Conservation (phyloP, 2,797 vertebrate species). For the Hyperoplus immaculatus region DNA sequence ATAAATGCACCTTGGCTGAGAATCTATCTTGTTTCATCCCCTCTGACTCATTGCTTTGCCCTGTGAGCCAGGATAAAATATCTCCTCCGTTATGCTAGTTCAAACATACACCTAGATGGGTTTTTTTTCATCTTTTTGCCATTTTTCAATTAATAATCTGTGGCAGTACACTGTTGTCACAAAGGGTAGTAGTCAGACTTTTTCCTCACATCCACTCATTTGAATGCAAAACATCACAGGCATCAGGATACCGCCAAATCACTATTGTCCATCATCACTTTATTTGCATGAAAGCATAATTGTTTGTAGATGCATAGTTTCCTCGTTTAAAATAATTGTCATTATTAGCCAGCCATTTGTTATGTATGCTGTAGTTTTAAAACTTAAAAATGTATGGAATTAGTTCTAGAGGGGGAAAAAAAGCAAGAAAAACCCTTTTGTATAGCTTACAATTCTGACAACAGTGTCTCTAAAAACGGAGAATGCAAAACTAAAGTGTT, state of each 20-base stretch:
- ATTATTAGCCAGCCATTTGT: constrained; percentile 9
- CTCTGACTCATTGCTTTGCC: constrained; percentile 56
- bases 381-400: neutral
- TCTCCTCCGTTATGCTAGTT: constrained; percentile 57
- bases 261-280: constrained; percentile 9
- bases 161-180: constrained; percentile 39
- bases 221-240: constrained; percentile 25
- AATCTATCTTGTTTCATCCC: constrained; percentile 69
- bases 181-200: constrained; percentile 39
- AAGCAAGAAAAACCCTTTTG: neutral
- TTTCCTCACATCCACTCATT: constrained; percentile 14
- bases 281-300: neutral
- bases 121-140: constrained; percentile 60
- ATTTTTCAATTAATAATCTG: constrained; percentile 63
- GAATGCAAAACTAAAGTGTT: neutral
- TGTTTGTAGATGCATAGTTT: constrained; percentile 18
- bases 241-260: neutral
- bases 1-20: constrained; percentile 67
- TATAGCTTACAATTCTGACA: neutral
- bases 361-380: neutral
- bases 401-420: neutral
- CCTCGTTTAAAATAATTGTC: constrained; percentile 25
- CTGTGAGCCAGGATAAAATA: constrained; percentile 71
- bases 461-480: neutral
- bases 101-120: constrained; percentile 40